These are phyloP conservation scores for Cosmopolites sordidus DNA, from an alignment of 2,888 invertebrate species.

Conservation along the genomic window DNA sequence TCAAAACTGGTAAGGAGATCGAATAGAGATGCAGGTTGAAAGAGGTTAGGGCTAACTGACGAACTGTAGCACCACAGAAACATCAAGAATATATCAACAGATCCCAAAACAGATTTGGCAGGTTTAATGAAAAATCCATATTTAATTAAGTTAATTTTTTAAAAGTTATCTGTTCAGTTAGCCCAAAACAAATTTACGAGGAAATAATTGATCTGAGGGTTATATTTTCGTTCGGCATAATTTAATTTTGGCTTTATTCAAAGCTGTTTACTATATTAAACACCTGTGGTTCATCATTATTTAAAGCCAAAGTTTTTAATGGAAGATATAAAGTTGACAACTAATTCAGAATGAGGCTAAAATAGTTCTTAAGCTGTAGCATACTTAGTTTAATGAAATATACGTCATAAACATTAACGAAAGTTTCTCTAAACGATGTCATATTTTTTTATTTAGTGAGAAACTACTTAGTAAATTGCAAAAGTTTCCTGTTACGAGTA, in stretches of 20 bases:
- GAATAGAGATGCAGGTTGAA: no score
- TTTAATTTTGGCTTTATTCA: slow-evolving; percentile 16
- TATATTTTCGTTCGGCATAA: not conserved
- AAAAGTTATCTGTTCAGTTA: no score
- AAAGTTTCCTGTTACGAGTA: not conserved
- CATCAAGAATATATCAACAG: no score
- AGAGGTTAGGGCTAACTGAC: no score
- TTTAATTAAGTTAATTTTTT: no score
- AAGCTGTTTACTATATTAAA: slow-evolving; percentile 19
- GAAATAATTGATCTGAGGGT: no score
- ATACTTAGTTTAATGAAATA: not conserved
- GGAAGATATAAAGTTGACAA: slow-evolving; percentile 19
- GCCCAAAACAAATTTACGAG: no score
- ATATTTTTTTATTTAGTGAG: not conserved
- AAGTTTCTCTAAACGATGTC: not conserved
- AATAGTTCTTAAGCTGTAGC: slow-evolving; percentile 2
- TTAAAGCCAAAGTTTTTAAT: slow-evolving; percentile 23
- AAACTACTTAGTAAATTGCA: not conserved
- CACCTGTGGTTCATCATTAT: slow-evolving; percentile 23
- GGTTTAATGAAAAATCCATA: no score
- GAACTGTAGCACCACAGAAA: no score
- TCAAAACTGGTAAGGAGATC: no score
- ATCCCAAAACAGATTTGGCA: no score
- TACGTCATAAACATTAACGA: not conserved
- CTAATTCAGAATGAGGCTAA: slow-evolving; percentile 9